Conservation (phyloP, 2,113 vertebrate species). For the Sarotherodon lohbergeri region DNA sequence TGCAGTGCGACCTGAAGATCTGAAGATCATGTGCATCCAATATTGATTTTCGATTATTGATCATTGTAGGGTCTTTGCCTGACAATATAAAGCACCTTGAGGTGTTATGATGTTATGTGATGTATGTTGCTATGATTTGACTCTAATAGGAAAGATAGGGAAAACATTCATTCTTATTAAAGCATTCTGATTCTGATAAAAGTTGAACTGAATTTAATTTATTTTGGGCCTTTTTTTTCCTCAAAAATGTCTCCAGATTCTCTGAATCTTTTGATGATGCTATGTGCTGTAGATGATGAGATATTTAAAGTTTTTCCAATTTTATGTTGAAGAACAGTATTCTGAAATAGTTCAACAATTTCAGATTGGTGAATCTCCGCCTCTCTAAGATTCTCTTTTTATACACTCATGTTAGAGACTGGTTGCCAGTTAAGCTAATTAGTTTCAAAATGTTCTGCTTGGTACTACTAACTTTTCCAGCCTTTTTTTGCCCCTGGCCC, state of each 20-base stretch:
- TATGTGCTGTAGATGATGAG: rapidly evolving
- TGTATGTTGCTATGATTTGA: background rate
- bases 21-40: background rate
- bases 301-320: rapidly evolving
- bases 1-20: background rate
- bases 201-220: background rate
- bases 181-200: background rate
- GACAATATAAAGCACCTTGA: background rate
- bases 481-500: background rate
- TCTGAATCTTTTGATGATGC: background rate
- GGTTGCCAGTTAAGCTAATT: background rate
- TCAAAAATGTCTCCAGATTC: background rate
- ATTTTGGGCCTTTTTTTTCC: background rate
- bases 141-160: background rate
- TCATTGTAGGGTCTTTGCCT: background rate
- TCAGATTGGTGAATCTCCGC: rapidly evolving
- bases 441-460: background rate
- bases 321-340: background rate
- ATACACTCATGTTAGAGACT: background rate
- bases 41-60: background rate
- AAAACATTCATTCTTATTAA: background rate
- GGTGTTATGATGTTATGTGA: background rate
- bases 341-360: background rate
- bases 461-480: background rate
- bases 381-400: background rate